Percentiles rank a stretch among this genome's conserved stretches.
phyloP scores from a whole-genome alignment of 2,113 vertebrate genomes.

The Plectropomus leopardus region DNA sequence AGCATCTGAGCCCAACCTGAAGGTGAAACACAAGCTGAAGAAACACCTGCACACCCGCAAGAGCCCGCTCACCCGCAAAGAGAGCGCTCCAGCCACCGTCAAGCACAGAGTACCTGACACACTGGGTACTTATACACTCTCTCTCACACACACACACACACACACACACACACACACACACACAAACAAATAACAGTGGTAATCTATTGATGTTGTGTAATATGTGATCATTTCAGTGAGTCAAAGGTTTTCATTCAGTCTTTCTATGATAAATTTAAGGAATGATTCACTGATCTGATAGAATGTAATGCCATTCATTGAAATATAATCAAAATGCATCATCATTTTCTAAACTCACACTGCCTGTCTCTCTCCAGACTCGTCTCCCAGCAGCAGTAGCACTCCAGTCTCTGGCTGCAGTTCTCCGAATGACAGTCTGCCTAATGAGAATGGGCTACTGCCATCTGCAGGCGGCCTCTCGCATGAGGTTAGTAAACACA shows the following conservation, averaged over 20 bases:
- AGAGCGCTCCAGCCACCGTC: constrained; percentile 92
- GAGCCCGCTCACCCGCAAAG: constrained; percentile 93
- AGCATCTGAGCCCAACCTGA: constrained; percentile 96
- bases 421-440: constrained; percentile 93
- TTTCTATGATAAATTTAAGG: background rate
- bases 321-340: background rate
- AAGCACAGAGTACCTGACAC: constrained; percentile 89
- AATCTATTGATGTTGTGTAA: background rate
- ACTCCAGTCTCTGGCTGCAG: constrained; percentile 94
- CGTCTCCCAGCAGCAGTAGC: constrained; percentile 96
- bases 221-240: background rate
- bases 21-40: constrained; percentile 93
- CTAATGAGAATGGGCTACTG: constrained; percentile 84
- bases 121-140: constrained; percentile 82
- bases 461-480: constrained; percentile 78
- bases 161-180: background rate
- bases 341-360: background rate
- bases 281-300: background rate
- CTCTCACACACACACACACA: constrained; percentile 1
- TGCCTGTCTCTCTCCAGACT: constrained; percentile 84
- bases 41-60: constrained; percentile 93
- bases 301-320: background rate
- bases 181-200: background rate
- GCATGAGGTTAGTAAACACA: constrained; percentile 85
- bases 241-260: background rate